Conservation (phyloP, 2,888 invertebrate species). For the Carterocephalus palaemon region DNA sequence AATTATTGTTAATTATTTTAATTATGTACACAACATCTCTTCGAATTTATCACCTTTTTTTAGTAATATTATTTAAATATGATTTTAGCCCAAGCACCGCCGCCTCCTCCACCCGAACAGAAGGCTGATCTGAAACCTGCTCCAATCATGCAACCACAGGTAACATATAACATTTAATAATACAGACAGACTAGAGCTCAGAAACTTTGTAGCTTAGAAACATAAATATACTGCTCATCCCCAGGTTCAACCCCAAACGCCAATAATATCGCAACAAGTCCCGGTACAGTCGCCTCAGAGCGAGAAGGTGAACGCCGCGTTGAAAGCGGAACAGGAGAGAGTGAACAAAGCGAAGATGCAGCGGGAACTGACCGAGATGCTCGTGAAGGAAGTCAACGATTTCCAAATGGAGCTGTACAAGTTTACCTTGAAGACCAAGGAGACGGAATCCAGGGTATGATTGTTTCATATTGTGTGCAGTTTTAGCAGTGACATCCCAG, state of each 20-base stretch:
- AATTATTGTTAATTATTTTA: too few relatives aligned
- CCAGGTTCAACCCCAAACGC: constrained; percentile 38
- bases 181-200: too few relatives aligned
- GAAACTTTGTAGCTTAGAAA: too few relatives aligned
- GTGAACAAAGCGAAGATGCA: constrained; percentile 54
- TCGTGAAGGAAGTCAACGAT: constrained; percentile 81
- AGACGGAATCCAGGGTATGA: constrained; percentile 77
- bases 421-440: constrained; percentile 74
- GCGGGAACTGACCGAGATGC: constrained; percentile 78
- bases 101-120: constrained; percentile 1
- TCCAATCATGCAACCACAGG: constrained; percentile 13
- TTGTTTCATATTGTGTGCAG: background rate
- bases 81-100: constrained; percentile 1
- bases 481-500: too few relatives aligned
- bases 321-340: constrained; percentile 60
- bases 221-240: too few relatives aligned
- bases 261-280: constrained; percentile 5
- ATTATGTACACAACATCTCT: too few relatives aligned
- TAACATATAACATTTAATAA: constrained; percentile 1
- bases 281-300: constrained; percentile 26
- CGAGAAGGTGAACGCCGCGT: constrained; percentile 49
- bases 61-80: background rate
- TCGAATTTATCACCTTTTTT: too few relatives aligned
- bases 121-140: constrained; percentile 3
- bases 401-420: constrained; percentile 83